These are phyloP conservation scores for Drosophila paucipuncta DNA, from an alignment of 2,888 invertebrate species.

Conservation along the genomic window DNA sequence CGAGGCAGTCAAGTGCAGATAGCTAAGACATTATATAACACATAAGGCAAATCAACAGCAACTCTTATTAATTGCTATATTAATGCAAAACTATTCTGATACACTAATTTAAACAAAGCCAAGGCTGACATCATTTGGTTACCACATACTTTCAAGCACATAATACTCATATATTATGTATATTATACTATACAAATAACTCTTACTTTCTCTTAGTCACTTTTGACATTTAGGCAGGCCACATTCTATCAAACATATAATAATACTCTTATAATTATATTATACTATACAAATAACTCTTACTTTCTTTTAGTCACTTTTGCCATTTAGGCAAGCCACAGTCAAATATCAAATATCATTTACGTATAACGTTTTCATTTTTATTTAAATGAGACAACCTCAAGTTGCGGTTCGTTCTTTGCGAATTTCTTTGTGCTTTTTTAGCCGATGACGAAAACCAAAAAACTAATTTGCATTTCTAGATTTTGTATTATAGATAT, in stretches of 20 bases:
- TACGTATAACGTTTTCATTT: slow-evolving; percentile 58
- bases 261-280: background rate
- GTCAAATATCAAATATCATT: slow-evolving; percentile 24
- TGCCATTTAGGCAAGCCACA: slow-evolving; percentile 58
- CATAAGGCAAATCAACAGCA: slow-evolving; percentile 27
- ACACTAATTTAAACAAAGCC: slow-evolving; percentile 29
- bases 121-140: slow-evolving; percentile 53
- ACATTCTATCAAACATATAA: slow-evolving; percentile 2
- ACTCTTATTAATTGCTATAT: slow-evolving; percentile 21
- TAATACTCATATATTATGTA: background rate
- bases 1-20: slow-evolving; percentile 2
- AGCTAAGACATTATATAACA: slow-evolving; percentile 8
- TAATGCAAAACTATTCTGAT: slow-evolving; percentile 18
- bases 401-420: slow-evolving; percentile 34
- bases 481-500: slow-evolving; percentile 63
- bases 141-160: slow-evolving; percentile 8
- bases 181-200: slow-evolving; percentile 37
- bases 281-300: slow-evolving; percentile 52
- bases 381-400: slow-evolving; percentile 42
- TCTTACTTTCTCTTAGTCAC: slow-evolving; percentile 69
- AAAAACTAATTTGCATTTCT: slow-evolving; percentile 70
- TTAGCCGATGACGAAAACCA: slow-evolving; percentile 39
- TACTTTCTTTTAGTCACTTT: slow-evolving; percentile 67
- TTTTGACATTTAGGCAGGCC: slow-evolving; percentile 63
- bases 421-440: slow-evolving; percentile 30